A percentile compares a stretch with the other conserved stretches of the same genome.
phyloP scores from a whole-genome alignment of 2,888 invertebrate genomes.

The Leucophenga montana region DNA sequence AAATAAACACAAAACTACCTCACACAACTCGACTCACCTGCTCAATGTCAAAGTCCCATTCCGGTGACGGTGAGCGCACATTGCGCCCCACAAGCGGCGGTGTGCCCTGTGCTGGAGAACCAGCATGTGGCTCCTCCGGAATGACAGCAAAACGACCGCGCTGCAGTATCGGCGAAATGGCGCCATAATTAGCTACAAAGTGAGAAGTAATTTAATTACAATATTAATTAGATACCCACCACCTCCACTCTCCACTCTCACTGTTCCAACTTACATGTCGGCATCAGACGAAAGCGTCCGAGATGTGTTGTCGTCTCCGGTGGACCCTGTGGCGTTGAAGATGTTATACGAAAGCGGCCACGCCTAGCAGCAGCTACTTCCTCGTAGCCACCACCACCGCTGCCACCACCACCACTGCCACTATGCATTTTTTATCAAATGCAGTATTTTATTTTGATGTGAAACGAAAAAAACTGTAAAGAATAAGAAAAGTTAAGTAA shows the following conservation, averaged over 20 bases:
- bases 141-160: constrained; percentile 73
- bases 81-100: constrained; percentile 54
- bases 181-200: constrained; percentile 72
- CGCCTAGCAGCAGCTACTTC: constrained; percentile 72
- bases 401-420: constrained; percentile 54
- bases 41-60: constrained; percentile 74
- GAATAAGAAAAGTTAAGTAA: not conserved
- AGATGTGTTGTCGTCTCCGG: constrained; percentile 69
- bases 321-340: constrained; percentile 70
- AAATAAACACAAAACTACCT: constrained; percentile 8
- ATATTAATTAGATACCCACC: too few relatives aligned
- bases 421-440: constrained; percentile 35
- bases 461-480: constrained; percentile 32
- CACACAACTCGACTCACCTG: constrained; percentile 60
- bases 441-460: constrained; percentile 7
- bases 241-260: not conserved
- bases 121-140: constrained; percentile 74
- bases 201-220: not conserved
- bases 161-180: constrained; percentile 72
- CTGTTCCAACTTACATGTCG: constrained; percentile 67
- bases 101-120: constrained; percentile 69
- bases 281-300: constrained; percentile 73
- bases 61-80: constrained; percentile 72
- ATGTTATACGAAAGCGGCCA: constrained; percentile 76
- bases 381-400: constrained; percentile 67